These are phyloP conservation scores for Ondatra zibethicus DNA, from an alignment of 2,113 vertebrate genomes.

Conservation along the genomic window DNA sequence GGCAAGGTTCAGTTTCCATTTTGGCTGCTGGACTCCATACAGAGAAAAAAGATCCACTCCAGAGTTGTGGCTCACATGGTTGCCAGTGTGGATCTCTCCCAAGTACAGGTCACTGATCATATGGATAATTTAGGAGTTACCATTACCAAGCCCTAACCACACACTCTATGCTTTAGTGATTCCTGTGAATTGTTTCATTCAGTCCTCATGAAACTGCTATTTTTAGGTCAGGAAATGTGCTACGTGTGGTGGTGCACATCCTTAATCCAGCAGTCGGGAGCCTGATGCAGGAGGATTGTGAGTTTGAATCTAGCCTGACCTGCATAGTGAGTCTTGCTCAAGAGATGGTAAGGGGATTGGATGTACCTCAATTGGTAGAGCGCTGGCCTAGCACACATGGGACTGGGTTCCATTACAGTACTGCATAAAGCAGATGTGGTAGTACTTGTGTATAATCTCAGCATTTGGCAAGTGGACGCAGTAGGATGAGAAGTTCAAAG, in stretches of 20 bases:
- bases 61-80: background rate
- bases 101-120: background rate
- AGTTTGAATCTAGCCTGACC: background rate
- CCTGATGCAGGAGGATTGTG: background rate
- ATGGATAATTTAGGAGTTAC: background rate
- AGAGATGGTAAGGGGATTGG: background rate
- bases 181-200: background rate
- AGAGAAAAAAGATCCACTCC: background rate
- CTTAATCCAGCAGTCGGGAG: background rate
- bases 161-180: background rate
- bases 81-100: background rate
- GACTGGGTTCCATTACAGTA: background rate
- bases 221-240: conserved; percentile 29
- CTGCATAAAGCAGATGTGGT: background rate
- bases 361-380: background rate
- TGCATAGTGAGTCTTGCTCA: background rate
- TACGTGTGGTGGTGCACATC: background rate
- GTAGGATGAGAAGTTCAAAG: background rate
- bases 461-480: no score
- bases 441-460: background rate
- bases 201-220: background rate
- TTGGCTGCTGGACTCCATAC: background rate
- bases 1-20: conserved; percentile 30
- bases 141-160: no score
- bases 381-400: background rate